Base-by-base conservation (phyloP, 1,140 invertebrate species). In the Drosophila prosaltans region DNA sequence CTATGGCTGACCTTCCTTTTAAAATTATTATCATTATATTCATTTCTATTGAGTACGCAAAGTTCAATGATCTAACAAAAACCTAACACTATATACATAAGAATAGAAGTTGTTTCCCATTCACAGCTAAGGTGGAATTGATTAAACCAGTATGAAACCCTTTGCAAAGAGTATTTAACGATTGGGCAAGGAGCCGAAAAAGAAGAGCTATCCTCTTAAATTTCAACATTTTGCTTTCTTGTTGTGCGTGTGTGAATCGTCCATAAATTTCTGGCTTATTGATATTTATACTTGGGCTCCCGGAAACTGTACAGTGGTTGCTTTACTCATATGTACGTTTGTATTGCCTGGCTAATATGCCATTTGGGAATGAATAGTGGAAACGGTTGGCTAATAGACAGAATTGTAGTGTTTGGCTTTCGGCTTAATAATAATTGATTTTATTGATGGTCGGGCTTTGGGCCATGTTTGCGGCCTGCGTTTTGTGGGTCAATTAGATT, bases 261-360 rank as follows among this genome's bases (percentile, higher is more conserved):
- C 65, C 80, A 86, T 86, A 86, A 88, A 88, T 86, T 86, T 79
- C 77, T 70, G 83, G 80, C 83, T 88, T 86, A 86, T 86, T 86
- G 83, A 88, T 86, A 86, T 86, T 86, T 86, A 86, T 86, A 80
- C 88, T 86, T 86, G 83, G 83, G 55, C 45, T 51, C 71, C 75
- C 80, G 83, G 83, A 82, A 86, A 88, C 82, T 80, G 83, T 83
- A 48, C 45, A 40, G 28, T 67, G 45, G 54, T 8, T 55, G 39
- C 45, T 57, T 55, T 7, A 26, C 67, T 61, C 61, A 36, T 77
- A 76, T 36, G 6, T 36, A 36, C 6, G 6, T 36, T 1, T 77
- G 9, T 51, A 26, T 26, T 10, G 59, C 51, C 55, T 24, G 54
- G 30, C 61, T 77, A 78, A 78, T 78, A 74, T 72, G 65, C 59